phyloP scores from a whole-genome alignment of 2,113 vertebrate species.

The Podocnemis expansa region DNA sequence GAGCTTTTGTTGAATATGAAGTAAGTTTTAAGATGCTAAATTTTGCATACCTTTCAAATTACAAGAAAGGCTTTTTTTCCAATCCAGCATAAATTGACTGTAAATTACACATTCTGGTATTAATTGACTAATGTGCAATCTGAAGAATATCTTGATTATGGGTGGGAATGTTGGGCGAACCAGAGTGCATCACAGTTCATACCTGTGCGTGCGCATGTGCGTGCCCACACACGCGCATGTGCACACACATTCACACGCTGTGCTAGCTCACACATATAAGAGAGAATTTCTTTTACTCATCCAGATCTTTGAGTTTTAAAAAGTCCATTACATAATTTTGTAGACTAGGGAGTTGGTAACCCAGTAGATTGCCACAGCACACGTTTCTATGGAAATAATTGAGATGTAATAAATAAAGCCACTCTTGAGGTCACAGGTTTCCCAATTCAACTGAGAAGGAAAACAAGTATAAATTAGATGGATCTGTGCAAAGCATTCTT shows the following conservation, averaged over 20 bases:
- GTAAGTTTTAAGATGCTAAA: slow-evolving; percentile 28
- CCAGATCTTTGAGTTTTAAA: slow-evolving; percentile 17
- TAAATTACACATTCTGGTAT: slow-evolving; percentile 64
- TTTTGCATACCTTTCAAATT: slow-evolving; percentile 27
- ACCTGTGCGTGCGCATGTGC: not conserved
- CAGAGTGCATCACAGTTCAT: not conserved
- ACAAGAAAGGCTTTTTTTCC: slow-evolving; percentile 17
- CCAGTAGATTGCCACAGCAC: slow-evolving; percentile 60
- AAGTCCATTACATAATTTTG: slow-evolving; percentile 70
- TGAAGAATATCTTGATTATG: slow-evolving; percentile 29
- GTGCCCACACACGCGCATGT: too few species aligned
- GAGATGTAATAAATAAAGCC: slow-evolving; percentile 83
- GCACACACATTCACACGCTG: too few species aligned
- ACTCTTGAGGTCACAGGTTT: slow-evolving; percentile 80
- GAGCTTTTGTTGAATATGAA: slow-evolving; percentile 9
- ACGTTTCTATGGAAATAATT: slow-evolving; percentile 85
- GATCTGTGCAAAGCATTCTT: slow-evolving; percentile 47
- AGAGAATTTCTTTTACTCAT: slow-evolving; percentile 22
- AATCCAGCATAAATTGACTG: slow-evolving; percentile 46
- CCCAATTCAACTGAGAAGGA: slow-evolving; percentile 74
- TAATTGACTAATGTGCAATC: slow-evolving; percentile 50
- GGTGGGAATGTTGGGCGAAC: slow-evolving; percentile 23
- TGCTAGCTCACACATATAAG: not conserved
- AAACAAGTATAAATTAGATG: slow-evolving; percentile 77
- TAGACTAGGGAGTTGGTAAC: slow-evolving; percentile 69